Conservation (phyloP, 2,113 vertebrate species). For the Albula glossodonta region DNA sequence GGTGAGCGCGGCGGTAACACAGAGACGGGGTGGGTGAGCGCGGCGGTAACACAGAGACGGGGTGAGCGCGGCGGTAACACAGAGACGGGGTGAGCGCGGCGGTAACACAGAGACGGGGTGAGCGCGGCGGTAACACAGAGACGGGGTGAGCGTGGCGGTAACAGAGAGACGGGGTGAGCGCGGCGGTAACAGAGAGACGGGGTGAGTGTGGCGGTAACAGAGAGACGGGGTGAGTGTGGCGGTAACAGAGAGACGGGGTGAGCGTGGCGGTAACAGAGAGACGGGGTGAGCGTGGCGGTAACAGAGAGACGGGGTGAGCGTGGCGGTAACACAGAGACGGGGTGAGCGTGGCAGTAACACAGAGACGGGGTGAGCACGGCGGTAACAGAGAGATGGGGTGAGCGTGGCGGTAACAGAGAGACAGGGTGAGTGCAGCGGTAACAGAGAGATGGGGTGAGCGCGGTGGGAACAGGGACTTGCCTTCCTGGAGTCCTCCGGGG, state of each 20-base stretch:
- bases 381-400: too few relatives aligned
- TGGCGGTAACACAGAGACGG: background rate
- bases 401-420: too few relatives aligned
- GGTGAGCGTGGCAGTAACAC: too few relatives aligned
- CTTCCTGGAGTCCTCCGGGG: slow-evolving; percentile 93
- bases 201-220: background rate
- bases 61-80: background rate
- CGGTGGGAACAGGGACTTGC: slow-evolving; percentile 54
- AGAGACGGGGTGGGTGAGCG: background rate
- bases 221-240: background rate
- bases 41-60: too few relatives aligned
- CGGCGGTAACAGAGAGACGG: background rate
- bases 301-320: background rate
- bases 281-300: background rate
- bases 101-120: background rate
- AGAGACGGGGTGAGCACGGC: too few relatives aligned
- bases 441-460: background rate
- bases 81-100: background rate
- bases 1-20: background rate
- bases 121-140: background rate
- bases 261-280: background rate
- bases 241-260: background rate
- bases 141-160: background rate
- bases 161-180: too few relatives aligned
- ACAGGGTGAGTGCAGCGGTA: background rate